Base-by-base conservation (phyloP, 2,888 invertebrate genomes). In the Eulithis testata region DNA sequence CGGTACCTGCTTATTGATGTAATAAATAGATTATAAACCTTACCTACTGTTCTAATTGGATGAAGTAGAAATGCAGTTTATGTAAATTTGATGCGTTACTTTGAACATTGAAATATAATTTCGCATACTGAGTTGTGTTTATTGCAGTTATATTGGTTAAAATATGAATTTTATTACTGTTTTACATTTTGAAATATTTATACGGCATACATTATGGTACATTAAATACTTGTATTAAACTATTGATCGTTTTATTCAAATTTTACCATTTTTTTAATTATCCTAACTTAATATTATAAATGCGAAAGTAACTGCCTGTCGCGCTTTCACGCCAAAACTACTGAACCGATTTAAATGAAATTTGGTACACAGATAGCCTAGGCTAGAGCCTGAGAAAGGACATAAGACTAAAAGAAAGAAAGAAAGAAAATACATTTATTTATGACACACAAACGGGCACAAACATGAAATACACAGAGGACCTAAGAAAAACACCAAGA, bases 131-230 rank as follows among this genome's bases (percentile, higher is more conserved):
- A 86, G 84, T 90, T 90, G 76, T 81, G 84, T 92, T 90, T 76
- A 77, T 86, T 85, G 84, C 89, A 88, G 85, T 91, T 89, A 80
- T 88, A 91, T 92, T 88, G 88, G 89, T 91, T 92, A 61, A 65
- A 84, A 83, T 90, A 90, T 91, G 90, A 91, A 94, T 94, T 93
- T 92, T 93, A 93, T 93, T 90, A 93, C 93, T 93, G 93, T 93
- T 93, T 93, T 93, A 92, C 88, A 91, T 90, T 93, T 93, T 92
- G 87, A 93, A 93, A 93, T 93, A 93, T 93, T 93, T 93, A 93
- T 93, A 93, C 89, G 88, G 87, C 91, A 93, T 91, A 88, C 87
- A 89, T 92, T 87, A 90, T 87, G 91, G 90, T 92, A 92, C 91
- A 92, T 92, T 93, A 91, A 88, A 89, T 93, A 91, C 90, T 88